Evolutionary conservation across 2,888 invertebrate species (phyloP), one percentile per base, ranked within the genome.

Genomic region (Holacanthella duospinosa): DNA sequence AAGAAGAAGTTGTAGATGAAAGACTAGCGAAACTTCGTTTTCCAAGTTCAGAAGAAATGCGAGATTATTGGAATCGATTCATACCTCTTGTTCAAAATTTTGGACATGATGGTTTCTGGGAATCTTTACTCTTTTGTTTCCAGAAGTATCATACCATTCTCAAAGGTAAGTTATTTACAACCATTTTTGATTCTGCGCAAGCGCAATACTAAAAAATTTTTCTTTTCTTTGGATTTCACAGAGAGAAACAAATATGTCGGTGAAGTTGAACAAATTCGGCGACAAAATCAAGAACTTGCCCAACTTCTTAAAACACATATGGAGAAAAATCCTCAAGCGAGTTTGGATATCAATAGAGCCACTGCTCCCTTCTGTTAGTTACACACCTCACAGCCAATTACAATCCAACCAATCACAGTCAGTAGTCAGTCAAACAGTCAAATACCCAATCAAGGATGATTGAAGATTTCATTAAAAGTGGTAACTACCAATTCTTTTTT

Each of bases 61-160:
- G 78, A 9, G 75, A 77, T 1, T 89, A 84, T 76, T 90, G 89
- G 89, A 75, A 78, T 6, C 80, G 82, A 66, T 88, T 86, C 77
- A 79, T 79, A 64, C 78, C 80, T 44, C 76, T 84, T 6, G 85
- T 86, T 71, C 79, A 85, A 0, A 68, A 78, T 0, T n/a, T 9
- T 29, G 81, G 85, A 55, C 85, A 84, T 68, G 82, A 85, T 70
- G 81, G 82, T 64, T 77, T 89, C 48, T 90, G 89, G 89, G 85
- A 86, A 71, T 84, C 83, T 2, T 74, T 87, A 48, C 75, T 84
- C 4, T 77, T 81, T 25, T 86, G 85, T 2, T 77, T 87, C 26
- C 82, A 82, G 63, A 83, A 83, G 74, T 87, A 86, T 76, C 80
- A 84, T 67, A 79, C 80, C 29, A 80, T 85, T 68, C 77, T 87